Base-by-base conservation (phyloP, 2,797 vertebrate species). In the Scleropages formosus region DNA sequence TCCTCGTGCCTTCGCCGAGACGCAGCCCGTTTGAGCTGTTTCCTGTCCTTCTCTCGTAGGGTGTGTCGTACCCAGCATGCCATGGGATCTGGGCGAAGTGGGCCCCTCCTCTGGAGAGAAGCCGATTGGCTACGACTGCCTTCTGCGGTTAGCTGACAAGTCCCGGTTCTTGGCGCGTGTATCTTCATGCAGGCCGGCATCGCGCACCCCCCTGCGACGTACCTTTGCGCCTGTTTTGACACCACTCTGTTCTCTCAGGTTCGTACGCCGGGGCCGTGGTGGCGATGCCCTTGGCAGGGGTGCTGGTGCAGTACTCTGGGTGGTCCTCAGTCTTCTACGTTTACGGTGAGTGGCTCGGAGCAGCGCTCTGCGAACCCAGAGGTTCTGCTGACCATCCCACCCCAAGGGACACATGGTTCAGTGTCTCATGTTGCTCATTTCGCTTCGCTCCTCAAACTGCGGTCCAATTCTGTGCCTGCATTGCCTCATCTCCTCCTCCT, bases 71-170 rank as follows among this genome's bases (percentile, higher is more conserved):
- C 81, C 94, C 94, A 0, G 94, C 94, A 0, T 95, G 94, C 78
- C 94, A 95, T 0, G 94, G 94, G 22, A 95, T 95, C 81, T 95
- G 94, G 94, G 93, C 93, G 78, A 94, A 94, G 64, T 95, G 94
- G 94, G 94, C 93, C 11, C 93, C 94, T 0, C 94, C 94, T 0
- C 82, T 95, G 74, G 93, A 95, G 84, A 87, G 93, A 78, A 95
- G 94, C 77, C 90, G 93, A 12, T 75, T 95, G 80, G 94, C 94
- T 0, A 95, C 94, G 0, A 95, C 93, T 10, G 93, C 94, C 8
- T 95, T 95, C 81, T 94, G 94, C 22, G 94, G 94, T 94, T 83
- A 90, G 85, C 76, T 20, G 7, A 53, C 31, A 51, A 22, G 47
- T 31, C 22, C 11, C 65, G 56, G 53, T 26, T 27, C 51, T 61